These are phyloP conservation scores for Urocynchramus pylzowi DNA, from an alignment of 2,113 vertebrate genomes.

Conservation along the genomic window DNA sequence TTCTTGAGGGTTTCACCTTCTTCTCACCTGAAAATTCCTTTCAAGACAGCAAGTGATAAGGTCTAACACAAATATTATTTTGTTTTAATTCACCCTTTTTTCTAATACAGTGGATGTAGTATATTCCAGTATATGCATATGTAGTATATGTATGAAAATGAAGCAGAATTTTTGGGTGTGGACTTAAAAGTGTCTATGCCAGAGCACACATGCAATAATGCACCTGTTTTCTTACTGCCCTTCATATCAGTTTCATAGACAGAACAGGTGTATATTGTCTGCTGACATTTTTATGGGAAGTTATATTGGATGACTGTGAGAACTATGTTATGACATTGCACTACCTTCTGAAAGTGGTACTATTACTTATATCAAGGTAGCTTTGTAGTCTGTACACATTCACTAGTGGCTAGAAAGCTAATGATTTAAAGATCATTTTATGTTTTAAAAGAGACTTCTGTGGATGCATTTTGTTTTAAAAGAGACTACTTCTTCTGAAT, in stretches of 20 bases:
- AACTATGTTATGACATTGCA: not conserved
- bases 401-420: not conserved
- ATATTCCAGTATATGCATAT: not conserved
- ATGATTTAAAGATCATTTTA: not conserved
- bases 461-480: not conserved
- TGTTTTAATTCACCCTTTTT: not conserved
- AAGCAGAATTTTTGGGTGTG: not conserved
- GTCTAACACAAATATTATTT: not conserved
- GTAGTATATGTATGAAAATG: not conserved
- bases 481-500: not conserved
- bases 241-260: not conserved
- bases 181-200: not conserved
- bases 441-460: not conserved
- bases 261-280: not conserved
- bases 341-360: not conserved
- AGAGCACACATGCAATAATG: not conserved
- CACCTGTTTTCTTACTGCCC: not conserved
- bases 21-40: not conserved
- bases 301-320: not conserved
- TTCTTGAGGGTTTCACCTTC: not conserved
- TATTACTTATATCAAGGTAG: not conserved
- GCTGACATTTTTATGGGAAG: not conserved
- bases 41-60: not conserved
- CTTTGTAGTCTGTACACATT: not conserved
- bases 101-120: not conserved